Percentiles rank a stretch among this genome's conserved stretches.
Conservation (phyloP, 2,113 vertebrate genomes). For the Bettongia penicillata region DNA sequence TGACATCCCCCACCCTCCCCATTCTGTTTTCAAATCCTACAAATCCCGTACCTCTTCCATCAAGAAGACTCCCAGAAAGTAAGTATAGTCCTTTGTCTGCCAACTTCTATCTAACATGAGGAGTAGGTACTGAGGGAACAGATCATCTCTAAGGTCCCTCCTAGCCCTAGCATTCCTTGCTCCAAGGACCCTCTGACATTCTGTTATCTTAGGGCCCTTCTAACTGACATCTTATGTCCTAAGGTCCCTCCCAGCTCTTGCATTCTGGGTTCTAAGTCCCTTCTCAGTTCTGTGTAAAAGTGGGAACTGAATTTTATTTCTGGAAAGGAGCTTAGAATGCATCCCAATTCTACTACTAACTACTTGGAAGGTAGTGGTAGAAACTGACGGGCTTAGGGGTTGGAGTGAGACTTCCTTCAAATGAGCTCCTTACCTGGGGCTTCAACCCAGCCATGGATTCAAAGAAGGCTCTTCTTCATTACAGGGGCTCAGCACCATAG, state of each 20-base stretch:
- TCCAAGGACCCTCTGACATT: not conserved
- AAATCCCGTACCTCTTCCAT: not conserved
- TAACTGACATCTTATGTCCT: not conserved
- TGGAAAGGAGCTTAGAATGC: not conserved
- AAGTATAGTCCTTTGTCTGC: not conserved
- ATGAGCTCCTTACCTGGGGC: slow-evolving; percentile 60
- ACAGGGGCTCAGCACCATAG: not conserved
- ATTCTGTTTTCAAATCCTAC: not conserved
- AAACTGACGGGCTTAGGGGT: not conserved
- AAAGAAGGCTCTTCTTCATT: slow-evolving; percentile 1
- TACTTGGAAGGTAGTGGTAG: not conserved
- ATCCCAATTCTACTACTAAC: not conserved
- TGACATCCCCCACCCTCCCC: not conserved
- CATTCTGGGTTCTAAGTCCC: not conserved
- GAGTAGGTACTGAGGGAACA: not conserved
- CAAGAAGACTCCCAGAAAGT: not conserved
- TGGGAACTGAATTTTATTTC: not conserved
- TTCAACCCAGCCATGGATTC: slow-evolving; percentile 40
- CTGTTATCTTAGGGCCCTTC: too few species aligned
- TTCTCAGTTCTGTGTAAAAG: not conserved
- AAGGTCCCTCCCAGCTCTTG: not conserved
- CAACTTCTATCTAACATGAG: not conserved
- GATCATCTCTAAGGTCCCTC: not conserved
- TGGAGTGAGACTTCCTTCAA: not conserved
- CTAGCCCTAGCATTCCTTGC: too few species aligned